Percentiles rank a stretch among this genome's conserved stretches.
Conservation (phyloP, 2,797 vertebrate species). For the Gastrophryne carolinensis region DNA sequence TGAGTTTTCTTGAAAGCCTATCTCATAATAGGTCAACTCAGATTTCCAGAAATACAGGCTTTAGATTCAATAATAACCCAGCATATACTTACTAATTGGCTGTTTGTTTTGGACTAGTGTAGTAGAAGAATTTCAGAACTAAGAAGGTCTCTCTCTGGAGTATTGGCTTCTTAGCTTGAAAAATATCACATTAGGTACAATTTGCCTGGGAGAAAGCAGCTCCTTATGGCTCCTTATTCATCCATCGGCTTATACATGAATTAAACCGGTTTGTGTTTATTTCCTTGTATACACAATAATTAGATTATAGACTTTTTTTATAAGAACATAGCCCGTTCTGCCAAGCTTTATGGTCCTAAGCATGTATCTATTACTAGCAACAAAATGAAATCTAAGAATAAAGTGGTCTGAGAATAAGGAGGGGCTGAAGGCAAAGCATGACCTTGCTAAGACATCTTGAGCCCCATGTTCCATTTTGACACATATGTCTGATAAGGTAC, state of each 20-base stretch:
- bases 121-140: slow-evolving; percentile 13
- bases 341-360: not conserved
- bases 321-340: not conserved
- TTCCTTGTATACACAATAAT: not conserved
- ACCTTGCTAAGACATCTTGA: no score
- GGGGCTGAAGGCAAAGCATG: no score
- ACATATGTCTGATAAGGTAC: no score
- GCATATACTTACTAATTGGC: slow-evolving; percentile 20
- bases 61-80: not conserved
- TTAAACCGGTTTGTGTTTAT: slow-evolving; percentile 5
- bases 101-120: slow-evolving; percentile 41
- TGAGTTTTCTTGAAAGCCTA: no score
- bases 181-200: slow-evolving; percentile 28
- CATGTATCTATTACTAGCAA: not conserved
- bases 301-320: not conserved
- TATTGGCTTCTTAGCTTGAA: slow-evolving; percentile 31
- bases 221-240: slow-evolving; percentile 45
- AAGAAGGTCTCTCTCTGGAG: slow-evolving; percentile 9
- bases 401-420: no score
- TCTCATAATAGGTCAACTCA: not conserved
- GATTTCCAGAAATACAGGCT: not conserved
- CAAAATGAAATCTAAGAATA: not conserved
- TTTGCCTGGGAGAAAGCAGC: slow-evolving; percentile 4
- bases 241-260: not conserved
- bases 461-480: no score